phyloP scores from a whole-genome alignment of 2,888 invertebrate species.

The Apamea epomidion region DNA sequence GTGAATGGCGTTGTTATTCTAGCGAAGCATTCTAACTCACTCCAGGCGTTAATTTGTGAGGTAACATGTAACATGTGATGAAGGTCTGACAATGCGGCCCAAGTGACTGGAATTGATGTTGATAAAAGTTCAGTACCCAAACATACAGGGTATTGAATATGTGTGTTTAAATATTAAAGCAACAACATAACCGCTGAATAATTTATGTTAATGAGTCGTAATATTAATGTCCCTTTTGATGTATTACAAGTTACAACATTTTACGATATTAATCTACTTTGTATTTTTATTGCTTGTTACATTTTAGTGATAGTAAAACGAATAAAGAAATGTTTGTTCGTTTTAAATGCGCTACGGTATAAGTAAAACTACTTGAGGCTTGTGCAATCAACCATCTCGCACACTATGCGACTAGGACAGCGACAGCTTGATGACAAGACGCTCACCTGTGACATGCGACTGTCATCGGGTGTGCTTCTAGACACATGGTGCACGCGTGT shows the following conservation, averaged over 20 bases:
- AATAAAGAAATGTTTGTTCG: not conserved
- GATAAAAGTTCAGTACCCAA: conserved; percentile 23
- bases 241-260: conserved; percentile 17
- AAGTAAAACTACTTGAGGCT: not conserved
- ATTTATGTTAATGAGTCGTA: conserved; percentile 34
- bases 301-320: conserved; percentile 2
- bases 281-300: conserved; percentile 13
- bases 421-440: not conserved
- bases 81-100: conserved; percentile 64
- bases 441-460: not conserved
- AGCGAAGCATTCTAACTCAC: conserved; percentile 53
- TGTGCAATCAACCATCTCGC: not conserved
- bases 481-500: not conserved
- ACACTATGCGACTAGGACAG: not conserved
- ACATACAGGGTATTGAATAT: conserved; percentile 3
- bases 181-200: conserved; percentile 6
- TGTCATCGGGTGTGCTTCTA: not conserved
- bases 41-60: conserved; percentile 59
- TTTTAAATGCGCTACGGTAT: not conserved
- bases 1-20: conserved; percentile 55
- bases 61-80: conserved; percentile 60
- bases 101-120: conserved; percentile 45
- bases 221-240: conserved; percentile 27
- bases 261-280: conserved; percentile 30
- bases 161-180: conserved; percentile 15